phyloP scores from a whole-genome alignment of 1,140 invertebrate species.

The Macrotrachela quadricornifera region DNA sequence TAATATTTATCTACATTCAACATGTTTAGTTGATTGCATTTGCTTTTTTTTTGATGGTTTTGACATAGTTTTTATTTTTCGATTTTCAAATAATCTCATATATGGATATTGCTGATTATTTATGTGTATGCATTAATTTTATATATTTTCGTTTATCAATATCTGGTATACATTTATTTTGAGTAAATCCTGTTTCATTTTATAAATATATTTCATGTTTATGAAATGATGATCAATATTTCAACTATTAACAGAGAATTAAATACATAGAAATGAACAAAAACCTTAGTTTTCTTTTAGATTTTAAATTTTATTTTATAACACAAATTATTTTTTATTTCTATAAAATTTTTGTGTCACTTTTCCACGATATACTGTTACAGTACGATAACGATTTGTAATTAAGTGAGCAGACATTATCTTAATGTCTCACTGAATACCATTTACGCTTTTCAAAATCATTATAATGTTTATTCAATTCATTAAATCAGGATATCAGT shows the following conservation, averaged over 20 bases:
- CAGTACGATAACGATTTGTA: constrained; percentile 30
- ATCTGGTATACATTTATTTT: constrained; percentile 95
- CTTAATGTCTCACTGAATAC: too few species aligned
- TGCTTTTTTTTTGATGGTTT: constrained; percentile 99
- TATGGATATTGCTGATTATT: constrained; percentile 45
- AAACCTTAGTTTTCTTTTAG: constrained; percentile 39
- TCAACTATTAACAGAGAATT: constrained; percentile 92
- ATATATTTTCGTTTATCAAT: constrained; percentile 98
- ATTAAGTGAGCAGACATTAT: too few species aligned
- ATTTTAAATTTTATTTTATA: neutral
- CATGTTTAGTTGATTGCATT: constrained; percentile 96
- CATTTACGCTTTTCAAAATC: too few species aligned
- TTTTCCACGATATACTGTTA: constrained; percentile 93
- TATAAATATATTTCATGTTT: too few species aligned
- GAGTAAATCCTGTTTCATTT: too few species aligned
- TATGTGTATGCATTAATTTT: constrained; percentile 84
- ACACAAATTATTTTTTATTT: constrained; percentile 66
- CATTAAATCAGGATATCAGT: too few species aligned
- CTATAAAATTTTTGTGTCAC: constrained; percentile 98
- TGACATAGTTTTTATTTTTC: constrained; percentile 96
- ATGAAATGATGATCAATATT: constrained; percentile 39
- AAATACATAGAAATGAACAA: constrained; percentile 98
- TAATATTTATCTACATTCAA: constrained; percentile 46
- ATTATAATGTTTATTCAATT: too few species aligned
- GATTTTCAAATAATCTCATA: constrained; percentile 92